phyloP scores from a whole-genome alignment of 2,888 invertebrate species.

The Vandiemenella viatica region DNA sequence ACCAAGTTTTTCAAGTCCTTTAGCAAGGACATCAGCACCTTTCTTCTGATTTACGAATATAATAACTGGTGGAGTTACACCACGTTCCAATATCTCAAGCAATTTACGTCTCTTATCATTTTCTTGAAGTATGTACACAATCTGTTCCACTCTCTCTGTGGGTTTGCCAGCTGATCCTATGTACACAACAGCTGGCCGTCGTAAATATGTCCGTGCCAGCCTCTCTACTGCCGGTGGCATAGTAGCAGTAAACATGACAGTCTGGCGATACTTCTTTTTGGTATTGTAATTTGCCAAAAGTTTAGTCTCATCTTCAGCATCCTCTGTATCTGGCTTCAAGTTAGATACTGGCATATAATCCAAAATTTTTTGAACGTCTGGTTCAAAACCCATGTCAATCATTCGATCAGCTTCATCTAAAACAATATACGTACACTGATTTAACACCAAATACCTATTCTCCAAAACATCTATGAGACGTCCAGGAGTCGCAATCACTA shows the following conservation, averaged over 20 bases:
- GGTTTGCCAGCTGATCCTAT: conserved; percentile 96
- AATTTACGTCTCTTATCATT: conserved; percentile 93
- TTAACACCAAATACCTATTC: conserved; percentile 90
- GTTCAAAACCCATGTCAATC: conserved; percentile 99
- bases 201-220: conserved; percentile 81
- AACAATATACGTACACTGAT: conserved; percentile 96
- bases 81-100: conserved; percentile 76
- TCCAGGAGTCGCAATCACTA: conserved; percentile 98
- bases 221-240: conserved; percentile 98
- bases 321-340: conserved; percentile 93
- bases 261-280: conserved; percentile 93
- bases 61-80: conserved; percentile 93
- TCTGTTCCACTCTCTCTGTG: conserved; percentile 93
- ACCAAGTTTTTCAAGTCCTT: conserved; percentile 90
- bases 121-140: conserved; percentile 89
- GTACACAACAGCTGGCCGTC: conserved; percentile 93
- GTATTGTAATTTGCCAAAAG: conserved; percentile 86
- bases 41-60: conserved; percentile 99
- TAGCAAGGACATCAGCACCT: conserved; percentile 93
- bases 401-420: conserved; percentile 95
- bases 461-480: conserved; percentile 97
- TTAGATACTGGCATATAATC: conserved; percentile 97
- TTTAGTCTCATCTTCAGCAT: conserved; percentile 86
- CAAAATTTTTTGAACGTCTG: conserved; percentile 92
- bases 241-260: conserved; percentile 99